Evolutionary conservation across 1,140 invertebrate genomes (phyloP).

Genomic region (Argopecten irradians): DNA sequence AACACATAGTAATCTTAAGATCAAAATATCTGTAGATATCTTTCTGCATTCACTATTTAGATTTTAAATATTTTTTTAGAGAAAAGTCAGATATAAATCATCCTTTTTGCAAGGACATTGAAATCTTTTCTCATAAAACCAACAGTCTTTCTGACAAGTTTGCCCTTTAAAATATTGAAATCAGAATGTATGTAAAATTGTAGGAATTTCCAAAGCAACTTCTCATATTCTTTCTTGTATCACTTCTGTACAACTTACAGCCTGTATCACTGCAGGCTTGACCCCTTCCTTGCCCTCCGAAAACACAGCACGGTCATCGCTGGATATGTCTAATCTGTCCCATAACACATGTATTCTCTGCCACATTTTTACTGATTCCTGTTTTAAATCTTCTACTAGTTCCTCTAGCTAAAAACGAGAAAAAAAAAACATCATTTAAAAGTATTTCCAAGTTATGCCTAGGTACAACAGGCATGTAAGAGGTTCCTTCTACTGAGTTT

Average conservation of each 20-base stretch:
- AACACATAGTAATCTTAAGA: no score
- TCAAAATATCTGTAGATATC: no score
- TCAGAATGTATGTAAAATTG: no score
- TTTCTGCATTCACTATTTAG: no score
- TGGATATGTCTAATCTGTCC: conserved; percentile 82
- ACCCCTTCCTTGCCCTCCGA: conserved; percentile 78
- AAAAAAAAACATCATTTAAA: not conserved
- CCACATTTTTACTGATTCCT: conserved; percentile 71
- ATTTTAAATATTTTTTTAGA: no score
- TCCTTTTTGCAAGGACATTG: no score
- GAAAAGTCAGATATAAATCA: no score
- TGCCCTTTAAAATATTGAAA: no score
- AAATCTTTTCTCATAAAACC: no score
- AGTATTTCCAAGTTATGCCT: not conserved
- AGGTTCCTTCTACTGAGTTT: no score
- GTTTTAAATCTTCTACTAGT: conserved; percentile 58
- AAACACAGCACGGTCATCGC: conserved; percentile 78
- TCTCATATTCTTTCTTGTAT: not conserved
- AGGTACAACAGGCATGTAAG: no score
- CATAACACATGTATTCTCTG: conserved; percentile 80
- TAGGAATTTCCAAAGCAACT: not conserved
- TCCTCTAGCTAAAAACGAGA: conserved; percentile 60
- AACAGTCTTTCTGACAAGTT: no score
- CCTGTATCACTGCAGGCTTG: conserved; percentile 78
- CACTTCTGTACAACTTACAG: conserved; percentile 68